Evolutionary conservation across 2,888 invertebrate genomes (phyloP).

Genomic region (Microctonus brassicae): DNA sequence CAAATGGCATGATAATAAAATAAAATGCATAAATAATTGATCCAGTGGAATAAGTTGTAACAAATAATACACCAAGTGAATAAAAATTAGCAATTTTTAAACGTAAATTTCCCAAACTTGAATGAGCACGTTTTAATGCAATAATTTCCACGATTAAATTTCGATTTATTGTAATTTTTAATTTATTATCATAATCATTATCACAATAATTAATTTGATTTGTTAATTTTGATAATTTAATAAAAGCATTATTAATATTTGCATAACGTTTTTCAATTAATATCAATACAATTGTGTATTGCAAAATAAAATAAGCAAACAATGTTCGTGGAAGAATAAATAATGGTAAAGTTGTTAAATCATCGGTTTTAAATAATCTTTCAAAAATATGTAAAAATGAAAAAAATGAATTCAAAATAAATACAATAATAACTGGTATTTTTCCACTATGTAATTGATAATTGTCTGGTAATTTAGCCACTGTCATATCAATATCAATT

Average conservation of each 20-base stretch:
- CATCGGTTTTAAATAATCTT: not conserved
- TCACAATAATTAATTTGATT: not conserved
- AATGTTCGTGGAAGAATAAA: slow-evolving; percentile 18
- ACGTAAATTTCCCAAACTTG: slow-evolving; percentile 22
- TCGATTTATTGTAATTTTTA: slow-evolving; percentile 4
- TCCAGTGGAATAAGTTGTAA: not conserved
- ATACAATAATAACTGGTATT: not conserved
- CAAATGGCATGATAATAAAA: slow-evolving; percentile 24
- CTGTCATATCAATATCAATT: slow-evolving; percentile 16
- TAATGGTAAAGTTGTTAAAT: not conserved
- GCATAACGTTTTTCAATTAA: slow-evolving; percentile 29
- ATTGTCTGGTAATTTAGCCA: not conserved
- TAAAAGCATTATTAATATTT: slow-evolving; percentile 28
- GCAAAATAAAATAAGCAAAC: slow-evolving; percentile 26
- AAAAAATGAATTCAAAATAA: not conserved
- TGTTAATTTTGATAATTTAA: not conserved
- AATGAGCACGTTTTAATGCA: slow-evolving; percentile 27
- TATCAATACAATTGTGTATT: slow-evolving; percentile 31
- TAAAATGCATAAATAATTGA: slow-evolving; percentile 33
- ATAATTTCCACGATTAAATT: not conserved
- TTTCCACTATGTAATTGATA: not conserved
- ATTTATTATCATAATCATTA: slow-evolving; percentile 1
- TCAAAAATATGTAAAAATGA: not conserved
- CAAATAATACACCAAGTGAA: slow-evolving; percentile 29
- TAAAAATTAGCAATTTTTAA: slow-evolving; percentile 34